Conservation (phyloP, 2,113 vertebrate species). For the Peromyscus leucopus region DNA sequence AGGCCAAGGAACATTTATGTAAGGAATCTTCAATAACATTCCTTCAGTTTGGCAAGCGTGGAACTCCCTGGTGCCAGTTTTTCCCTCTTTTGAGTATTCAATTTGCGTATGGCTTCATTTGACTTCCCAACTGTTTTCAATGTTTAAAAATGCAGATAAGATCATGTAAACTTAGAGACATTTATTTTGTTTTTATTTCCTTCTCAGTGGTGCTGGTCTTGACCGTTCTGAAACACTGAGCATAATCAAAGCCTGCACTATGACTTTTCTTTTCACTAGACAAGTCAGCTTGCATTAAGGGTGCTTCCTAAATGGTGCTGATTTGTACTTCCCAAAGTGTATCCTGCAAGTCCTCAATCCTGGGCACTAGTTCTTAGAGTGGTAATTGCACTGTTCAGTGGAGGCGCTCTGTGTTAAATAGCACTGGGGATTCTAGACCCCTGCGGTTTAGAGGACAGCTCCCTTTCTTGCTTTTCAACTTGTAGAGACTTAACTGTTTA, state of each 20-base stretch:
- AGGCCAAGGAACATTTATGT: slow-evolving; percentile 87
- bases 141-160: slow-evolving; percentile 67
- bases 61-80: slow-evolving; percentile 65
- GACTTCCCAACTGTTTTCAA: slow-evolving; percentile 68
- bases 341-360: background rate
- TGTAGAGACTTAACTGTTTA: background rate
- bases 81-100: slow-evolving; percentile 78
- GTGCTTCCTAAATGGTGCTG: background rate
- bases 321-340: slow-evolving; percentile 5
- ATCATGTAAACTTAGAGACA: slow-evolving; percentile 33
- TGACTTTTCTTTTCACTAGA: background rate
- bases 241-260: slow-evolving; percentile 7
- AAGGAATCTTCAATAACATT: slow-evolving; percentile 86
- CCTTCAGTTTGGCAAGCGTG: slow-evolving; percentile 82
- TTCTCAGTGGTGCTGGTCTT: slow-evolving; percentile 35
- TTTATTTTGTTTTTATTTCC: slow-evolving; percentile 34
- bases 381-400: background rate
- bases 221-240: slow-evolving; percentile 43
- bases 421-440: background rate
- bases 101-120: slow-evolving; percentile 74
- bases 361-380: background rate
- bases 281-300: slow-evolving; percentile 38
- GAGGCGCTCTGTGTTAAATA: slow-evolving; percentile 6
- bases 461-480: background rate
- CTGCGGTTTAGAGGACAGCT: background rate